Evolutionary conservation across 1,140 invertebrate species (phyloP).

Genomic region (Panagrolaimus sp.): DNA sequence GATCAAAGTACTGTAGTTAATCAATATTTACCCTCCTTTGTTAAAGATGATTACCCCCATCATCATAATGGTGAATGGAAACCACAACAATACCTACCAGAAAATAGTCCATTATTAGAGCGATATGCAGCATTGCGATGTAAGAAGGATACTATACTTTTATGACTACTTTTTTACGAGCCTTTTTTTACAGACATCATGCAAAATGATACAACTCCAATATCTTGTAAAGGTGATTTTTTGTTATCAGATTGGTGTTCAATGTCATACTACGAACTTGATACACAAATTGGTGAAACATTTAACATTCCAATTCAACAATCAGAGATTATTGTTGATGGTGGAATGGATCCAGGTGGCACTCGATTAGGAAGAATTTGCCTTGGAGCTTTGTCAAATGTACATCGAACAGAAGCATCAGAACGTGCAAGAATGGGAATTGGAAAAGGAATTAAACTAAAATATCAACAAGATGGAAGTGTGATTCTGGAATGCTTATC

Average conservation of each 20-base stretch:
- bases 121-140: constrained; percentile 33
- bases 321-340: constrained; percentile 88
- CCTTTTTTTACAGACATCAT: constrained; percentile 43
- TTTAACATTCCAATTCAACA: constrained; percentile 93
- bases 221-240: constrained; percentile 53
- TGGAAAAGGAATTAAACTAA: constrained; percentile 90
- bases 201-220: constrained; percentile 13
- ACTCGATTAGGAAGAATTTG: constrained; percentile 80
- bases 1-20: constrained; percentile 27
- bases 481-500: constrained; percentile 92
- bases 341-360: constrained; percentile 98
- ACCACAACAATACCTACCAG: neutral
- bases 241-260: constrained; percentile 78
- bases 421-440: constrained; percentile 66
- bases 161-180: constrained; percentile 14
- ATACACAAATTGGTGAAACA: constrained; percentile 94
- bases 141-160: constrained; percentile 14
- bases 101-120: constrained; percentile 22
- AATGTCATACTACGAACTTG: constrained; percentile 94
- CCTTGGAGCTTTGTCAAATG: constrained; percentile 92
- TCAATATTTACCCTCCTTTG: constrained; percentile 21
- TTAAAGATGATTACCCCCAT: constrained; percentile 18
- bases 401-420: constrained; percentile 75
- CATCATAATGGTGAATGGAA: constrained; percentile 1
- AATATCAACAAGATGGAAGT: constrained; percentile 85